phyloP scores from a whole-genome alignment of 2,797 vertebrate genomes.

The Mormyrus proboscirostris region DNA sequence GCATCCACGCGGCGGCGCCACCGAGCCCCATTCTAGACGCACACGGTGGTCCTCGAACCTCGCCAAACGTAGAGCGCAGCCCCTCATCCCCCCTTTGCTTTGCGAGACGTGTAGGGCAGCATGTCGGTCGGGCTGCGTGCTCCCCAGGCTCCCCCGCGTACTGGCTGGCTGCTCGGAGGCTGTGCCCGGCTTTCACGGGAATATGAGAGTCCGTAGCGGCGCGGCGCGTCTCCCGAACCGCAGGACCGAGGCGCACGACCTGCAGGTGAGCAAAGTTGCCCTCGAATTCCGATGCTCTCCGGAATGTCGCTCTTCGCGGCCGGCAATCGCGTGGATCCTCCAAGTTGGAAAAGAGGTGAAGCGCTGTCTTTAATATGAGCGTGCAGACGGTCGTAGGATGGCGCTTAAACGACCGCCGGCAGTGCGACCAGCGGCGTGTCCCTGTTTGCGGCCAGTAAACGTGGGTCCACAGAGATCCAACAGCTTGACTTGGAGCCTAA shows the following conservation, averaged over 20 bases:
- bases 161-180: neutral
- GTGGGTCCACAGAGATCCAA: neutral
- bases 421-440: neutral
- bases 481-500: neutral
- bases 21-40: neutral
- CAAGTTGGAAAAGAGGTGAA: constrained; percentile 7
- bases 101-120: neutral
- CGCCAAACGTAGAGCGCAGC: neutral
- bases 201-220: constrained; percentile 27
- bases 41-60: constrained; percentile 3
- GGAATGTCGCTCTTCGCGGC: neutral
- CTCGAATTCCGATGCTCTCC: neutral
- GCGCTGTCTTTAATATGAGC: neutral
- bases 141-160: neutral
- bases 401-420: neutral
- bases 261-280: constrained; percentile 31
- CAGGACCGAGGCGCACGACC: constrained; percentile 22
- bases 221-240: constrained; percentile 6
- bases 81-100: neutral
- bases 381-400: neutral
- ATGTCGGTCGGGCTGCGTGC: neutral
- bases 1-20: constrained; percentile 6
- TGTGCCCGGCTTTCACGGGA: constrained; percentile 16
- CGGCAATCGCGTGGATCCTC: neutral
- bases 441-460: neutral